Conservation (phyloP, 2,888 invertebrate species). For the Aproaerema taeniolella region DNA sequence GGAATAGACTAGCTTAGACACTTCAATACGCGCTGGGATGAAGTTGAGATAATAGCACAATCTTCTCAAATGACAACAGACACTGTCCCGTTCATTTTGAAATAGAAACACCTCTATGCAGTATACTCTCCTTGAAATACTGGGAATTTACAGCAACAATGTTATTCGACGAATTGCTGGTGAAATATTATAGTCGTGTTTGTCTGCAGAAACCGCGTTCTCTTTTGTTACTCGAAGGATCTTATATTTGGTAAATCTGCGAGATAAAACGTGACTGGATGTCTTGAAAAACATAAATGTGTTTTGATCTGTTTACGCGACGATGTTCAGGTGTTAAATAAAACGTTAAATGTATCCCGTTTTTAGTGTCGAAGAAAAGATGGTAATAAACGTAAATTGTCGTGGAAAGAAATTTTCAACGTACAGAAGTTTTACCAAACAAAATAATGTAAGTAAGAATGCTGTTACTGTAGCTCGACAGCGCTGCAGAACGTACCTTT, state of each 20-base stretch:
- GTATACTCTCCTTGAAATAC: conserved; percentile 12
- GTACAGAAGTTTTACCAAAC: no score
- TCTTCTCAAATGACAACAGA: conserved; percentile 14
- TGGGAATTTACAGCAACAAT: conserved; percentile 37
- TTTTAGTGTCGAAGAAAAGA: no score
- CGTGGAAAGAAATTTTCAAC: no score
- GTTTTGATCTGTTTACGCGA: conserved; percentile 5
- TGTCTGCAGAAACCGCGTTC: conserved; percentile 39
- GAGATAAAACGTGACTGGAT: conserved; percentile 8
- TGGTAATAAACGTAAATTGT: no score
- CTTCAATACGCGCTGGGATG: conserved; percentile 5
- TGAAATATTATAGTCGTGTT: conserved; percentile 47
- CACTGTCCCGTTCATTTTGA: conserved; percentile 15
- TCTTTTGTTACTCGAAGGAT: conserved; percentile 40
- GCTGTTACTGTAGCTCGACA: no score
- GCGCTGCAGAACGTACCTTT: no score
- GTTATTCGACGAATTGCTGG: conserved; percentile 35
- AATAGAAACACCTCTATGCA: conserved; percentile 9
- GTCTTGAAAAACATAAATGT: conserved; percentile 8
- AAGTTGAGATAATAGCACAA: conserved; percentile 9
- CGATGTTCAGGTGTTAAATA: conserved; percentile 7
- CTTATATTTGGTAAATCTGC: conserved; percentile 7
- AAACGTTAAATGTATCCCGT: neutral
- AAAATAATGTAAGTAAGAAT: no score
- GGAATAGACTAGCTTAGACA: no score